Base-by-base conservation (phyloP, 2,888 invertebrate genomes). In the Dasypogon diadema region DNA sequence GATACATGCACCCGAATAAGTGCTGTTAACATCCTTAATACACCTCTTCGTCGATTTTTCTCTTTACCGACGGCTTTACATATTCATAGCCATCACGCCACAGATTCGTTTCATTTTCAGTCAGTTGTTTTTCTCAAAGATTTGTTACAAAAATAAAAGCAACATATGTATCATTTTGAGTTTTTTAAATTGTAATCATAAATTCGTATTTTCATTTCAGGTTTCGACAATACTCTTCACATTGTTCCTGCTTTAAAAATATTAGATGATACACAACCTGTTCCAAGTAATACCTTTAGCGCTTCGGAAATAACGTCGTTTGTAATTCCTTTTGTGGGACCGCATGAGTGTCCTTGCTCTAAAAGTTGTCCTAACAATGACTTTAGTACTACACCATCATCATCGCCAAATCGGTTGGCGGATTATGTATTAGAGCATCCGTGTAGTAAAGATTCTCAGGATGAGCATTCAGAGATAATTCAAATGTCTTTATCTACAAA, bases 201-300 rank as follows among this genome's bases (percentile, higher is more conserved):
- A n/a, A n/a, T n/a, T n/a, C n/a, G n/a, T n/a, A 58, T 76, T 5
- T 48, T 42, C 12, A 0, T 78, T 75, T 5, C 79, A 86, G 86
- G 86, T 81, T 85, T 85, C 63, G 86, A 86, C 80, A 86, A 86
- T 78, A 86, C 86, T 8, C 80, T 86, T 37, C 86, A 86, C 77
- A 85, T 85, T 76, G 83, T 86, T 74, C 86, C 86, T 54, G 85
- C 85, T 0, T 73, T 85, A 56, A 82, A 83, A 2, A 77, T 82
- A 14, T 77, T 82, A 76, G 85, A 85, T 58, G 80, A 81, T 30
- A 80, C 80, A 30, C 42, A 79, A n/a, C 77, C 75, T 55, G 80
- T 81, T 24, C 80, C 82, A 5, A 79, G 82, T 76, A 80, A 80
- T 48, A 80, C 80, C 34, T 86, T 84, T 77, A 83, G 83, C 80